Percentiles rank a stretch among this genome's conserved stretches.
These are phyloP conservation scores for Pteropus rufus DNA, from an alignment of 2,797 vertebrate species.

Conservation along the genomic window DNA sequence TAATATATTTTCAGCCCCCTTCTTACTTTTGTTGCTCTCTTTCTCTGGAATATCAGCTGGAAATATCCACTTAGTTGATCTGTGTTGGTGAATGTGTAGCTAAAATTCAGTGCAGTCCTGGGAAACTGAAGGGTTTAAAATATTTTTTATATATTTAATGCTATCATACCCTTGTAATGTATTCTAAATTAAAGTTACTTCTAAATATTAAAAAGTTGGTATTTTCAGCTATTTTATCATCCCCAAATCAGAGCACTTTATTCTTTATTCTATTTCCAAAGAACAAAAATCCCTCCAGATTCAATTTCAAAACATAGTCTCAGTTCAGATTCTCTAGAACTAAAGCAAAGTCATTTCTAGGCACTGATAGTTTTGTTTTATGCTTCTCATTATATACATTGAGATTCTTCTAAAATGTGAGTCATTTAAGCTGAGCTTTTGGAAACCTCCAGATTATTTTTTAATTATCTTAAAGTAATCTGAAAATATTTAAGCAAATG, in stretches of 20 bases:
- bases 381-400: slow-evolving; percentile 35
- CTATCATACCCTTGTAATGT: not conserved
- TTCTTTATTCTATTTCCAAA: slow-evolving; percentile 35
- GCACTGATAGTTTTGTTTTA: slow-evolving; percentile 45
- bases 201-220: slow-evolving; percentile 16
- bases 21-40: slow-evolving; percentile 12
- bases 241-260: slow-evolving; percentile 8
- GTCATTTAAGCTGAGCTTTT: slow-evolving; percentile 61
- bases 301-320: slow-evolving; percentile 39
- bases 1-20: not conserved
- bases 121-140: not conserved
- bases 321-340: slow-evolving; percentile 28
- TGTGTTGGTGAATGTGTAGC: not conserved
- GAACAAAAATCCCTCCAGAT: not conserved
- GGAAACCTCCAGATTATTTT: slow-evolving; percentile 38
- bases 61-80: not conserved
- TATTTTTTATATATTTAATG: slow-evolving; percentile 21
- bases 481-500: slow-evolving; percentile 62
- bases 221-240: not conserved
- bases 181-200: slow-evolving; percentile 39
- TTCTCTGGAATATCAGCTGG: not conserved
- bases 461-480: slow-evolving; percentile 61
- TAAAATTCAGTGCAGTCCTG: not conserved
- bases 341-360: slow-evolving; percentile 60
- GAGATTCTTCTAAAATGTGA: slow-evolving; percentile 38